phyloP scores from a whole-genome alignment of 2,888 invertebrate genomes.

The Rhingia rostrata region DNA sequence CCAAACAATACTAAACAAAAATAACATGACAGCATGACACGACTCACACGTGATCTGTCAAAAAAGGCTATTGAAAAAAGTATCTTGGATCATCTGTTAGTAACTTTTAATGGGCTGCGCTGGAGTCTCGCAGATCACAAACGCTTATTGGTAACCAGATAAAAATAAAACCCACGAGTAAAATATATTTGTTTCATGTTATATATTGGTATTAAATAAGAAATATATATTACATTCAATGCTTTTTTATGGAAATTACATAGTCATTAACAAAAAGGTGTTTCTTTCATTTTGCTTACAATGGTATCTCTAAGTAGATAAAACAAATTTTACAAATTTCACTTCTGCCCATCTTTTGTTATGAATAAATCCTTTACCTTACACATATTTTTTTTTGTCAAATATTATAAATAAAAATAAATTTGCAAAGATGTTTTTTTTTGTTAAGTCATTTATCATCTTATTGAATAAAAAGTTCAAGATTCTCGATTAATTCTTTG shows the following conservation, averaged over 20 bases:
- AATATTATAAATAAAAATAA: conserved; percentile 55
- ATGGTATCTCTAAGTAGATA: conserved; percentile 52
- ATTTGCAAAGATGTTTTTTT: conserved; percentile 35
- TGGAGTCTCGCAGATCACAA: too few relatives aligned
- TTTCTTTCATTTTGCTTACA: conserved; percentile 42
- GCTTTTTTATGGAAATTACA: conserved; percentile 65
- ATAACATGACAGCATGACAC: too few relatives aligned
- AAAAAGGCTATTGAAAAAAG: too few relatives aligned
- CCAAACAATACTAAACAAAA: too few relatives aligned
- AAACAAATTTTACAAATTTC: conserved; percentile 64
- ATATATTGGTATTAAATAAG: conserved; percentile 74
- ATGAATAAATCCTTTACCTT: conserved; percentile 15
- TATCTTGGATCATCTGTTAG: too few relatives aligned
- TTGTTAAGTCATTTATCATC: conserved; percentile 32
- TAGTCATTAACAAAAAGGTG: conserved; percentile 66
- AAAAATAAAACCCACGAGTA: background rate
- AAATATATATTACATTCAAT: conserved; percentile 73
- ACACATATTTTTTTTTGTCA: conserved; percentile 25
- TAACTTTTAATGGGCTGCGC: too few relatives aligned
- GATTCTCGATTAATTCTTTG: conserved; percentile 48
- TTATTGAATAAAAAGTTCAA: conserved; percentile 63
- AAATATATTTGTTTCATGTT: conserved; percentile 51
- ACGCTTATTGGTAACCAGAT: too few relatives aligned
- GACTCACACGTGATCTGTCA: too few relatives aligned
- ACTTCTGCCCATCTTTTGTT: conserved; percentile 39